Conservation (phyloP, 2,888 invertebrate genomes). For the Plebejus argus region DNA sequence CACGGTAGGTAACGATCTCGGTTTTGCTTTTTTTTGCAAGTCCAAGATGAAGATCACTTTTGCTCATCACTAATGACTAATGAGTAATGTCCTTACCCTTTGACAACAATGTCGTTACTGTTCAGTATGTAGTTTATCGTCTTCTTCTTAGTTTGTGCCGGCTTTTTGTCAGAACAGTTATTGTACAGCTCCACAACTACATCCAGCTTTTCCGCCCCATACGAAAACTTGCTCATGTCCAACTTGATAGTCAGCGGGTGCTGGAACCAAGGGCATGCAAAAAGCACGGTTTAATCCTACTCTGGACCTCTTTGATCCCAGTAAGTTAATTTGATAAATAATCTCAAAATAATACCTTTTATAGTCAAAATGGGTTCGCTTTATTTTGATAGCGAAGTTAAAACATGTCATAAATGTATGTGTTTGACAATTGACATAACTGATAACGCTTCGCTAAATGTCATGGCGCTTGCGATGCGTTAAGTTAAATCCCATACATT, state of each 20-base stretch:
- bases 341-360: too few relatives aligned
- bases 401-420: too few relatives aligned
- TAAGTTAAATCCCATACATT: too few relatives aligned
- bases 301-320: too few relatives aligned
- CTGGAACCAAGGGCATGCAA: constrained; percentile 44
- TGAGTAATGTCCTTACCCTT: constrained; percentile 46
- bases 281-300: neutral
- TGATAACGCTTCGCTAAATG: too few relatives aligned
- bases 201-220: constrained; percentile 40
- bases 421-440: too few relatives aligned
- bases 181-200: constrained; percentile 46
- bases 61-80: too few relatives aligned
- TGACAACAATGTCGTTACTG: constrained; percentile 43
- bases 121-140: constrained; percentile 43
- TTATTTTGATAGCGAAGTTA: too few relatives aligned
- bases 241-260: constrained; percentile 46
- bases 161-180: constrained; percentile 43
- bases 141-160: neutral
- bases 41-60: neutral
- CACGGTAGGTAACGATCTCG: neutral
- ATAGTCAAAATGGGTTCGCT: too few relatives aligned
- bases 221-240: constrained; percentile 48
- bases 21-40: neutral
- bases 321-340: too few relatives aligned
- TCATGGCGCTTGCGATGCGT: too few relatives aligned